These are phyloP conservation scores for Harpagoxenus sublaevis DNA, from an alignment of 2,888 invertebrate genomes.

Conservation along the genomic window DNA sequence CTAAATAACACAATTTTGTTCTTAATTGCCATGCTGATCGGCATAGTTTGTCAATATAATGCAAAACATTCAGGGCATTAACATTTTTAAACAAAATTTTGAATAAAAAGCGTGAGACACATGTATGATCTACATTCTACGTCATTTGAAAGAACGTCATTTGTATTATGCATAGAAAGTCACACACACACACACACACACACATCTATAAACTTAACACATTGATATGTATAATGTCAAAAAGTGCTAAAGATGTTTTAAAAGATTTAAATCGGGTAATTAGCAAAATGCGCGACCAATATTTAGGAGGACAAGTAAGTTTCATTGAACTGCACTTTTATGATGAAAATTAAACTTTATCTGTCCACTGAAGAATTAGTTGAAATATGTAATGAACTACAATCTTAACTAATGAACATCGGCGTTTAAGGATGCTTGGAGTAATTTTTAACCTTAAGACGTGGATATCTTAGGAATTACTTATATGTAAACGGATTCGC, in stretches of 20 bases:
- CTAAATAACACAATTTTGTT: background rate
- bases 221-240: background rate
- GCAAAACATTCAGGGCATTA: background rate
- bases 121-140: background rate
- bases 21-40: background rate
- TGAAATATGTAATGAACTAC: background rate
- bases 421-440: background rate
- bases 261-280: no score
- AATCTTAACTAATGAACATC: background rate
- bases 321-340: background rate
- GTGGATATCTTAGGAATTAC: no score
- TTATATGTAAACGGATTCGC: no score
- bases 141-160: no score
- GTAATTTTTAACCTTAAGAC: background rate
- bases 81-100: background rate
- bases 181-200: no score
- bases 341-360: background rate
- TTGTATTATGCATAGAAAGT: no score
- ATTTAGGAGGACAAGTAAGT: background rate
- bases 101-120: background rate
- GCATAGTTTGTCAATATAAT: background rate
- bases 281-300: no score
- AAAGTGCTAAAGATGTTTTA: background rate
- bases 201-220: no score
- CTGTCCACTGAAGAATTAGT: background rate